Evolutionary conservation across 1,140 invertebrate species (phyloP), one percentile per base, ranked within the genome.

Genomic region (Papilio dardanus): DNA sequence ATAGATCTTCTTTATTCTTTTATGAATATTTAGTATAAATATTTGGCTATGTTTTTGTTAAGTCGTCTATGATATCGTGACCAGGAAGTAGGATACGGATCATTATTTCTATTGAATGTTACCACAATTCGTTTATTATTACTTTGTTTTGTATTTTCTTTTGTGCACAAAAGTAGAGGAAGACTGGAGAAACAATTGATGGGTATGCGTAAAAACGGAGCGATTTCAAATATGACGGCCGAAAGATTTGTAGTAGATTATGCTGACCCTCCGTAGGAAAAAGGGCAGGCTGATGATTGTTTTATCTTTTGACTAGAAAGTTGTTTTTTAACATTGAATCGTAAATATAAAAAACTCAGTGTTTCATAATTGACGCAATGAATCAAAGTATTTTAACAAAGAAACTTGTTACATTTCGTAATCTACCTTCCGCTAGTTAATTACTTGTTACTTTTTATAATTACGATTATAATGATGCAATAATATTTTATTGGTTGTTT

Each of bases 1-100:
- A 33, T 66, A 33, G 31, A 66, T 67, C 65, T 35, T 35, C 33
- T 21, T 67, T 67, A 67, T 67, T 67, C 65, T 31, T 6, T 35
- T 35, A 35, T 35, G n/a, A 21, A 65, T 40, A 74, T 24, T 74
- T 46, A 42, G 21, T 62, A 1, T 62, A 62, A 62, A 62, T 62
- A 28, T 62, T 62, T 28, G 54, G 54, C n/a, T 30, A 62, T 28
- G 21, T 62, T 62, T 62, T 62, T 54, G 54, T 62, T 62, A 28
- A 62, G n/a, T n/a, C 46, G n/a, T 21, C 54, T 28, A 28, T 14
- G 24, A 0, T 14, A 28, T 62, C 54, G 24, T 62, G 54, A 62
- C 54, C 24, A 28, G 54, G 54, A 62, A 62, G 24, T 28, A 14
- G 54, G 54, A 28, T 28, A 4, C 24, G 10, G 24, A 28, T 30